Evolutionary conservation across 2,113 vertebrate species (phyloP).

Genomic region (Ameiurus melas): DNA sequence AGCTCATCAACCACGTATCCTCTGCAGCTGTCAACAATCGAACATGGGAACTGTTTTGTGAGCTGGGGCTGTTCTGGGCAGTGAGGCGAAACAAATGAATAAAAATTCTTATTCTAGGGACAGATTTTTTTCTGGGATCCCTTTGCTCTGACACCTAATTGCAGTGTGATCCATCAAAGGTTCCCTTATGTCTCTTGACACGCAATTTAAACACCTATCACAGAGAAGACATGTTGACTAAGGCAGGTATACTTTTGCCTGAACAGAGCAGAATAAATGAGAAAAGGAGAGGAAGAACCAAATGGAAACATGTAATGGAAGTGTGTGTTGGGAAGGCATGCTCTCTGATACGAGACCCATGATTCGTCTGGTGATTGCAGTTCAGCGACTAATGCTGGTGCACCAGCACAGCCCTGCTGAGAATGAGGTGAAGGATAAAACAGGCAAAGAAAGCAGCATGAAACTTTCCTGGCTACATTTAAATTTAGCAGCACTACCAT

Average conservation of each 20-base stretch:
- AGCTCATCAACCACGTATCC: conserved; percentile 29
- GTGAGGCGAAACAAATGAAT: not conserved
- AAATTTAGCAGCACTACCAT: conserved; percentile 25
- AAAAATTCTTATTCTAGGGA: not conserved
- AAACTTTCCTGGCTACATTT: conserved; percentile 8
- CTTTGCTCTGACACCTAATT: conserved; percentile 49
- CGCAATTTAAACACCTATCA: conserved; percentile 40
- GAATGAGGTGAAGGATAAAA: conserved; percentile 31
- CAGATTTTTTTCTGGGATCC: not conserved
- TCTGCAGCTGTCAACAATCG: conserved; percentile 25
- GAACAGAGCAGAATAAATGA: conserved; percentile 11
- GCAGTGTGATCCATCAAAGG: conserved; percentile 29
- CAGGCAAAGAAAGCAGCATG: conserved; percentile 7
- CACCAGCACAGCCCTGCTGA: conserved; percentile 18
- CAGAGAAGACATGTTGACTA: conserved; percentile 9
- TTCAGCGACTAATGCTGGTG: conserved; percentile 36
- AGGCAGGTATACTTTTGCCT: conserved; percentile 27
- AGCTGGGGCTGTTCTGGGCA: conserved; percentile 1
- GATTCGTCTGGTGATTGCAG: conserved; percentile 38
- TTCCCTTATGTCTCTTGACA: conserved; percentile 43
- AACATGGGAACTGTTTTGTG: conserved; percentile 35
- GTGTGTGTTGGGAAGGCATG: conserved; percentile 32
- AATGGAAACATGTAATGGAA: conserved; percentile 45
- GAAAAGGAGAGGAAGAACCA: conserved; percentile 22
- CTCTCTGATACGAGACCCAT: conserved; percentile 23